These are phyloP conservation scores for Venusia cambrica DNA, from an alignment of 2,888 invertebrate species.

Conservation along the genomic window DNA sequence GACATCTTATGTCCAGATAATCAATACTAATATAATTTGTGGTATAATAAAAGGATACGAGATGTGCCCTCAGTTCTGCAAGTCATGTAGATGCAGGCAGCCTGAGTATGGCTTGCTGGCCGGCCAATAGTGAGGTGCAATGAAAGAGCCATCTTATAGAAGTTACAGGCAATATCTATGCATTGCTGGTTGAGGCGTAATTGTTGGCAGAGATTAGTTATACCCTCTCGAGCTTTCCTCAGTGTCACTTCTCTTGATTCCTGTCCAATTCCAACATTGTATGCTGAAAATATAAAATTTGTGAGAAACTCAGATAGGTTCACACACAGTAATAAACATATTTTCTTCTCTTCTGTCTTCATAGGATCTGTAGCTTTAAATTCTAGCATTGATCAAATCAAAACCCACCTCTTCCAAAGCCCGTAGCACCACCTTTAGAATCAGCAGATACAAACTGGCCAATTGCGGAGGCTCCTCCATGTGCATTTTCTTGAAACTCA, in stretches of 20 bases:
- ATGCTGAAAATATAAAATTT: too few relatives aligned
- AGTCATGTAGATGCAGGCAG: constrained; percentile 98
- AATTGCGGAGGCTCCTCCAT: constrained; percentile 92
- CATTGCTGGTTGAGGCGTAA: constrained; percentile 94
- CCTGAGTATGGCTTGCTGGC: constrained; percentile 93
- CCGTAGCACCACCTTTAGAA: constrained; percentile 90
- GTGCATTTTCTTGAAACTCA: constrained; percentile 96
- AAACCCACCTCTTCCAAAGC: constrained; percentile 86
- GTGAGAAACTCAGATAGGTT: too few relatives aligned
- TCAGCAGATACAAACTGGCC: constrained; percentile 97
- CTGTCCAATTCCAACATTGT: constrained; percentile 89
- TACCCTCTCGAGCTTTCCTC: constrained; percentile 92
- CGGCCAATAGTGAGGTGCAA: constrained; percentile 94
- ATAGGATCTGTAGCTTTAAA: neutral
- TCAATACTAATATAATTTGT: too few relatives aligned
- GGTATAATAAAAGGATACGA: constrained; percentile 92
- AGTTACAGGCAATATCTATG: constrained; percentile 95
- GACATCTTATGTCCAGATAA: too few relatives aligned
- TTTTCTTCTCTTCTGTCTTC: too few relatives aligned
- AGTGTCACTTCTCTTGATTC: constrained; percentile 97
- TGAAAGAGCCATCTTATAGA: constrained; percentile 94
- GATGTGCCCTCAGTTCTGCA: constrained; percentile 97
- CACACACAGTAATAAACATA: too few relatives aligned
- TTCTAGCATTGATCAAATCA: too few relatives aligned
- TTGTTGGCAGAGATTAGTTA: constrained; percentile 92